Evolutionary conservation across 2,797 vertebrate species (phyloP).

Genomic region (Lagodon rhomboides): DNA sequence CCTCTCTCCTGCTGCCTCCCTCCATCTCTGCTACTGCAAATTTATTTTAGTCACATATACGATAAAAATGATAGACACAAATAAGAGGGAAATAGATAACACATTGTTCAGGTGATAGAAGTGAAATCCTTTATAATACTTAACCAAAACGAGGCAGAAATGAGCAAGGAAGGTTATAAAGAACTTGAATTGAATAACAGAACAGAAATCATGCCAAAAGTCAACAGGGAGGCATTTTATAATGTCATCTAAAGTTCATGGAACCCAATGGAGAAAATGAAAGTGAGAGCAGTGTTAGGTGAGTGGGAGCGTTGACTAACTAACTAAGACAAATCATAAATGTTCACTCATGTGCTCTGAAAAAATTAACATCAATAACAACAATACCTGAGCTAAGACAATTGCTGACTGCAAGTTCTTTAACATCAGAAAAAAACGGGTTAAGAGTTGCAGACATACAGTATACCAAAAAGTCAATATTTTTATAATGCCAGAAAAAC

Average conservation of each 20-base stretch:
- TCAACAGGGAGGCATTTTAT: slow-evolving; percentile 56
- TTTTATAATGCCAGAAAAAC: no score
- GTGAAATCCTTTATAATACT: slow-evolving; percentile 36
- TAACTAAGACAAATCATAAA: slow-evolving; percentile 12
- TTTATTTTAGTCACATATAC: slow-evolving; percentile 53
- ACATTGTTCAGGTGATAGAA: slow-evolving; percentile 36
- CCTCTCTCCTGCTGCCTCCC: slow-evolving; percentile 40
- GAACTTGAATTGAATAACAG: slow-evolving; percentile 45
- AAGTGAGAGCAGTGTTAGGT: slow-evolving; percentile 5
- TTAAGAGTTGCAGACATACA: no score
- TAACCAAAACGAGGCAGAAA: slow-evolving; percentile 40
- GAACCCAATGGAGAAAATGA: slow-evolving; percentile 30
- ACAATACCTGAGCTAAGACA: no score
- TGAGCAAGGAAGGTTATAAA: slow-evolving; percentile 36
- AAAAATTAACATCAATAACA: no score
- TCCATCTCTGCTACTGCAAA: slow-evolving; percentile 43
- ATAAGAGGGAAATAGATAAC: slow-evolving; percentile 42
- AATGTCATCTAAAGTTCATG: slow-evolving; percentile 44
- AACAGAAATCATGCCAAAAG: slow-evolving; percentile 51
- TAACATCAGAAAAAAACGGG: no score
- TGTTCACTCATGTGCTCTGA: no score
- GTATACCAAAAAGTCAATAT: no score
- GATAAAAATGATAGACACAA: slow-evolving; percentile 35
- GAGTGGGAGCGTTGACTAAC: slow-evolving; percentile 18
- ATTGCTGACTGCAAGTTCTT: no score